Percentiles rank a stretch among this genome's conserved stretches.
phyloP scores from a whole-genome alignment of 2,888 invertebrate species.

The Macaria liturata region DNA sequence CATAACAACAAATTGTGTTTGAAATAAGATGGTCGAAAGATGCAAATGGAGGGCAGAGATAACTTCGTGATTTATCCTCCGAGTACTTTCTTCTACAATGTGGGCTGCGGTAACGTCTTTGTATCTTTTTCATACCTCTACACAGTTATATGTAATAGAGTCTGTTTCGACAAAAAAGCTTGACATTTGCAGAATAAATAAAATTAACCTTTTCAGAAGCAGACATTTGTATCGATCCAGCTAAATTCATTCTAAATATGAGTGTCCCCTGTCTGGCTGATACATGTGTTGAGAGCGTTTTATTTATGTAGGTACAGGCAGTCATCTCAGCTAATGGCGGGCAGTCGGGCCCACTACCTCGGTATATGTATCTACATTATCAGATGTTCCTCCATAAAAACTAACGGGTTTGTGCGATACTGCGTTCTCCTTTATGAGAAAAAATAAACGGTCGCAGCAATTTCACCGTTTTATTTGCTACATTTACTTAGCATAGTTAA shows the following conservation, averaged over 20 bases:
- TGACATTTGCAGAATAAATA: too few relatives aligned
- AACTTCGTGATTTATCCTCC: conserved; percentile 17
- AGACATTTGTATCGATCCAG: too few relatives aligned
- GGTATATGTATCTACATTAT: conserved; percentile 28
- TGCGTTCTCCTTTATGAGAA: conserved; percentile 29
- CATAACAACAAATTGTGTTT: conserved; percentile 30
- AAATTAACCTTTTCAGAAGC: too few relatives aligned
- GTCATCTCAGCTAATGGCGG: conserved; percentile 26
- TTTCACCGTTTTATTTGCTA: conserved; percentile 33
- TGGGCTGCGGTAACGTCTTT: not conserved
- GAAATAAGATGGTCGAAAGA: conserved; percentile 24
- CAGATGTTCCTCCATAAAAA: conserved; percentile 37
- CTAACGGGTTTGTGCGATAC: conserved; percentile 33
- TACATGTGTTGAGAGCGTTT: conserved; percentile 16
- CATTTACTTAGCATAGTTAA: conserved; percentile 60
- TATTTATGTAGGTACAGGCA: conserved; percentile 26
- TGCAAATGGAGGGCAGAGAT: conserved; percentile 20
- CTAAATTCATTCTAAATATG: too few relatives aligned
- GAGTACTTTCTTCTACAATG: not conserved
- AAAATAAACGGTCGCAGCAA: conserved; percentile 28
- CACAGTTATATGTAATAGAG: too few relatives aligned
- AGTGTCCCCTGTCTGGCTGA: not conserved
- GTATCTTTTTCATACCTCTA: not conserved
- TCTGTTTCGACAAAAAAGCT: too few relatives aligned
- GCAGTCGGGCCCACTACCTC: conserved; percentile 25